A percentile compares a stretch with the other conserved stretches of the same genome.
These are phyloP conservation scores for Paramuricea clavata DNA, from an alignment of 92 coral and sea anemone species.

Conservation along the genomic window DNA sequence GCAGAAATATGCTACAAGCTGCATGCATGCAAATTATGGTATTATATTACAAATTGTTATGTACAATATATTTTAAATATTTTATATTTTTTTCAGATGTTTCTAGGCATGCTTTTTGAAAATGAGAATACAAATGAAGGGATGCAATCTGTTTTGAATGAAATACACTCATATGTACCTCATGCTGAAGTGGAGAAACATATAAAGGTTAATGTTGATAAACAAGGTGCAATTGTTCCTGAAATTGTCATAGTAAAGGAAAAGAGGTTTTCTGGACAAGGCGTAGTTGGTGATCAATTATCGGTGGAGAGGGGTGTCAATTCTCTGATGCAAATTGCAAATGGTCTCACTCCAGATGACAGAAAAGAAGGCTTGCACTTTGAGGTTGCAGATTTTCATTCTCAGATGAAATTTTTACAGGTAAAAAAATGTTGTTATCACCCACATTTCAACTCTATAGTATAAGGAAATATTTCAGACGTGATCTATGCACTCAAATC, in stretches of 20 bases:
- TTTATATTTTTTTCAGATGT: neutral
- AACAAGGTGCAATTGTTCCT: neutral
- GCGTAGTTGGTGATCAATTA: constrained; percentile 37
- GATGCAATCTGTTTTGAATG: constrained; percentile 2
- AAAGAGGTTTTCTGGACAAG: neutral
- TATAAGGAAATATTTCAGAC: too few relatives aligned
- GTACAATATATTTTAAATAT: too few relatives aligned
- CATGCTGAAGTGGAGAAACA: neutral
- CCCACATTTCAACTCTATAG: too few relatives aligned
- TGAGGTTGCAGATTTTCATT: constrained; percentile 35
- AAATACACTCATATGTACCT: neutral
- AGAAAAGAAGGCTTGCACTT: constrained; percentile 31
- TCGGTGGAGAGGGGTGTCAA: constrained; percentile 35
- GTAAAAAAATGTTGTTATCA: too few relatives aligned
- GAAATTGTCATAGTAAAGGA: neutral
- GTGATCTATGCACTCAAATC: too few relatives aligned
- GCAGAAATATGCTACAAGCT: too few relatives aligned
- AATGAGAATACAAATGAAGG: constrained; percentile 28
- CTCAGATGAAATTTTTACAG: constrained; percentile 40
- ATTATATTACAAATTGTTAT: too few relatives aligned
- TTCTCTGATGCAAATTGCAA: constrained; percentile 24
- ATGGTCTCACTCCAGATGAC: constrained; percentile 27
- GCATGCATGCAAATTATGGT: too few relatives aligned
- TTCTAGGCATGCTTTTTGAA: neutral
- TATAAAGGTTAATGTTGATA: neutral